Conservation (phyloP, 2,113 vertebrate species). For the Xerus inauris region DNA sequence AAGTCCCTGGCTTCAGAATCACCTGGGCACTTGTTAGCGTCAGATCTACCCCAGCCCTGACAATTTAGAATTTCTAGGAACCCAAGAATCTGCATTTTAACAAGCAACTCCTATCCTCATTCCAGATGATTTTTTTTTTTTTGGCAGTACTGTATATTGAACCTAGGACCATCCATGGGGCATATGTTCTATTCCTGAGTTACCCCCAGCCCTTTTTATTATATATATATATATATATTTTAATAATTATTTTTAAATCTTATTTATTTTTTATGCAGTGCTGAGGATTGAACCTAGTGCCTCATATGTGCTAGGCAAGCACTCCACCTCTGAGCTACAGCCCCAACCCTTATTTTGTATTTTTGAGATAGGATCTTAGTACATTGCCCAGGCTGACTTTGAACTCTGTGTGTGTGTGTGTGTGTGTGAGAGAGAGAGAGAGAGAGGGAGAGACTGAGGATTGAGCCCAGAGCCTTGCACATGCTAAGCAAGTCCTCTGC, state of each 20-base stretch:
- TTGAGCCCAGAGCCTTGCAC: too few species aligned
- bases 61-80: neutral
- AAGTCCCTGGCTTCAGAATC: neutral
- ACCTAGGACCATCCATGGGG: neutral
- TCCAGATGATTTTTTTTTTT: neutral
- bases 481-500: too few species aligned
- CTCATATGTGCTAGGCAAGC: neutral
- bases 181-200: neutral
- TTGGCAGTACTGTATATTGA: neutral
- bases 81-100: neutral
- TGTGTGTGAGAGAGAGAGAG: too few species aligned
- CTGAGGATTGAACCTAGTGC: neutral
- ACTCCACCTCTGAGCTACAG: neutral
- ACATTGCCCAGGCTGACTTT: neutral
- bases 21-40: neutral
- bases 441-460: too few species aligned
- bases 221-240: too few species aligned
- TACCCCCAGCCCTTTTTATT: neutral
- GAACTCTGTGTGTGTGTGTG: too few species aligned
- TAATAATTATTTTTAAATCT: neutral
- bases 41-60: neutral
- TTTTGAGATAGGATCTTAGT: neutral
- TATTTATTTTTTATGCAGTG: neutral
- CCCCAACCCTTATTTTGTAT: neutral
- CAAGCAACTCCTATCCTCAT: neutral